Evolutionary conservation across 2,888 invertebrate species (phyloP).

Genomic region (Vannuccia rotundouncinata): DNA sequence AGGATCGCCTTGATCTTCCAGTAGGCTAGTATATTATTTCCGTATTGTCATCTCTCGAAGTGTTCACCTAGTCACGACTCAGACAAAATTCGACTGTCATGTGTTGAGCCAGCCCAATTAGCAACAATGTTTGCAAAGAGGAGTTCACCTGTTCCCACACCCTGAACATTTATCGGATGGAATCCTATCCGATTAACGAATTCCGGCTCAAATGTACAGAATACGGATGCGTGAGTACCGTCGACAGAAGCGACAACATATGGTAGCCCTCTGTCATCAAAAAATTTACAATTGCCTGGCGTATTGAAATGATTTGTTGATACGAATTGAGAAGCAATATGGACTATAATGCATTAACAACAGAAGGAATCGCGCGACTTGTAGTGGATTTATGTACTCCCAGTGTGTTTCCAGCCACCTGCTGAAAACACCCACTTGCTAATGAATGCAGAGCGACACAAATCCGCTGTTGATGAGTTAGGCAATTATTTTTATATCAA

Average conservation of each 20-base stretch:
- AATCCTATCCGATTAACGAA: constrained; percentile 1
- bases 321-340: not conserved
- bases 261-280: not conserved
- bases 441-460: not conserved
- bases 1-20: constrained; percentile 4
- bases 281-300: not conserved
- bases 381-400: not conserved
- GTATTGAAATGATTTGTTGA: not conserved
- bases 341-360: not conserved
- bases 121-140: constrained; percentile 16
- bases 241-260: not conserved
- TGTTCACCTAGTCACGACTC: not conserved
- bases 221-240: not conserved
- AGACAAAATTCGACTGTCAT: not conserved
- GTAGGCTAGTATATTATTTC: constrained; percentile 23
- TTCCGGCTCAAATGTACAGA: constrained; percentile 16
- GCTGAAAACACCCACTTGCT: not conserved
- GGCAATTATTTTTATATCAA: not conserved
- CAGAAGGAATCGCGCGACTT: not conserved
- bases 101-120: constrained; percentile 21
- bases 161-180: not conserved
- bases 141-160: constrained; percentile 4
- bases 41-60: constrained; percentile 10
- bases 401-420: constrained; percentile 12
- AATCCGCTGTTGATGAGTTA: not conserved